Evolutionary conservation across 2,888 invertebrate genomes (phyloP).

Genomic region (Clistopyga incitator): DNA sequence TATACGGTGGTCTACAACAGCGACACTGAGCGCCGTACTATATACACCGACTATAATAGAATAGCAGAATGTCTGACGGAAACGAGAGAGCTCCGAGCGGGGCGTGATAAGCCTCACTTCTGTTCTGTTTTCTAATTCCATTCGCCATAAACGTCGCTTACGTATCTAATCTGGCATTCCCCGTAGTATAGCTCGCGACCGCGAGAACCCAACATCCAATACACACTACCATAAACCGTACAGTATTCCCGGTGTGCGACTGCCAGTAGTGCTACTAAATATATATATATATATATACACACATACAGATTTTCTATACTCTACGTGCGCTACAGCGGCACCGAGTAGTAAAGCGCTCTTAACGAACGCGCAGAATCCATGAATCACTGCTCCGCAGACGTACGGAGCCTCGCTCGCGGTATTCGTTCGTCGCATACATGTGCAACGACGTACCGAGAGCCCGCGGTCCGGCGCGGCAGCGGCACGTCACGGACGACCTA

Average conservation of each 20-base stretch:
- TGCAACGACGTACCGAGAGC: conserved; percentile 1
- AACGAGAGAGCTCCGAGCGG: conserved; percentile 35
- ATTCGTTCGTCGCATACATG: not conserved
- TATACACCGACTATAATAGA: conserved; percentile 27
- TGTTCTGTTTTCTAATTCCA: conserved; percentile 75
- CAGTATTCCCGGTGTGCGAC: conserved; percentile 7
- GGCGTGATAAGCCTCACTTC: conserved; percentile 65
- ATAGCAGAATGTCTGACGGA: conserved; percentile 30
- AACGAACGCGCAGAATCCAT: conserved; percentile 75
- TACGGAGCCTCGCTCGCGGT: conserved; percentile 28
- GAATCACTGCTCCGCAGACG: conserved; percentile 70
- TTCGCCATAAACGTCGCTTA: conserved; percentile 77
- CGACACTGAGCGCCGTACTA: conserved; percentile 3
- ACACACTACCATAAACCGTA: conserved; percentile 22
- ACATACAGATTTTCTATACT: conserved; percentile 18
- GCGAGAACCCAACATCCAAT: conserved; percentile 49
- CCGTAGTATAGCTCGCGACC: conserved; percentile 36
- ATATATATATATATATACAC: too few relatives aligned
- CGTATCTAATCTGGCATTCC: conserved; percentile 78
- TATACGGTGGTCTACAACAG: conserved; percentile 28
- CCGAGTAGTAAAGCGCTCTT: conserved; percentile 39
- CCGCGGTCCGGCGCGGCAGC: conserved; percentile 15
- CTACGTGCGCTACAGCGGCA: not conserved
- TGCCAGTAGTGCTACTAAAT: not conserved
- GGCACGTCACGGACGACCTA: conserved; percentile 31